Percentiles rank a stretch among this genome's conserved stretches.
Conservation (phyloP, 2,797 vertebrate species). For the Mormyrops boulengeri region DNA sequence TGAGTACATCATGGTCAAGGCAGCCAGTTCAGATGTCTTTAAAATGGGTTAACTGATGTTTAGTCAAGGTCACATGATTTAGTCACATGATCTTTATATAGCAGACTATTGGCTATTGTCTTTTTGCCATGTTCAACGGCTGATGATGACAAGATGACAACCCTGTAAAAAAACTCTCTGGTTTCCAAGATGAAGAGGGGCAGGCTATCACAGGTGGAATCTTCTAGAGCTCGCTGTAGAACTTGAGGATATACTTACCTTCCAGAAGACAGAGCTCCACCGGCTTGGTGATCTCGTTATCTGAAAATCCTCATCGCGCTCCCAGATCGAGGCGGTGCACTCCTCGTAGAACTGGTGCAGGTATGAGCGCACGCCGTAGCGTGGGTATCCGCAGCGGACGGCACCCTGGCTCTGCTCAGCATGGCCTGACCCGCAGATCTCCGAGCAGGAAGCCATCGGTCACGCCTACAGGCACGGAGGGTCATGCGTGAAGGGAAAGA, state of each 20-base stretch:
- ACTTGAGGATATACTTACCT: conserved; percentile 60
- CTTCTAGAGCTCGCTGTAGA: not conserved
- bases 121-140: not conserved
- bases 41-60: not conserved
- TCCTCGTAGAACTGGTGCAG: conserved; percentile 98
- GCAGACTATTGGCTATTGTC: not conserved
- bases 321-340: conserved; percentile 86
- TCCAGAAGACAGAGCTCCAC: conserved; percentile 85
- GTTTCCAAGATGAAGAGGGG: not conserved
- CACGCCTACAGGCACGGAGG: conserved; percentile 46
- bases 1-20: not conserved
- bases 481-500: not conserved
- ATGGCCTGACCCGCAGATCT: conserved; percentile 62
- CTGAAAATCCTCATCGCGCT: conserved; percentile 77
- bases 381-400: conserved; percentile 65
- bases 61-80: not conserved
- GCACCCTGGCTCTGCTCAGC: conserved; percentile 44
- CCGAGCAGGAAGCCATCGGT: conserved; percentile 79
- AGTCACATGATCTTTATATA: not conserved
- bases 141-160: not conserved
- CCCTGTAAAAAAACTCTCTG: not conserved
- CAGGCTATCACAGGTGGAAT: not conserved
- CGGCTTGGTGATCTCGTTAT: conserved; percentile 74
- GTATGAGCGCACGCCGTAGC: conserved; percentile 92
- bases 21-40: not conserved